These are phyloP conservation scores for Cheiracanthium punctorium DNA, from an alignment of 2,888 invertebrate species.

Conservation along the genomic window DNA sequence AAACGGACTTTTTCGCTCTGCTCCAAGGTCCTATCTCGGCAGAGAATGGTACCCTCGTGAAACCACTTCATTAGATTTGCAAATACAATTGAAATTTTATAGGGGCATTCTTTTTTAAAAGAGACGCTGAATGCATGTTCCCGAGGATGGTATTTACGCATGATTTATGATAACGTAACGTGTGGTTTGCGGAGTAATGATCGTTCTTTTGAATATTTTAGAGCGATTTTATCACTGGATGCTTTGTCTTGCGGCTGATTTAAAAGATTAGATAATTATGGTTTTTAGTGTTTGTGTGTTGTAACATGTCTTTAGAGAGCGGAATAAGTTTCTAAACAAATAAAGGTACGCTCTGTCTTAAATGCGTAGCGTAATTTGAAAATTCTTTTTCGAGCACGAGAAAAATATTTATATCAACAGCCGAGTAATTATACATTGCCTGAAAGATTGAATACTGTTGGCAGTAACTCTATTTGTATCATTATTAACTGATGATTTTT, in stretches of 20 bases:
- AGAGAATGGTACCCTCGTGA: background rate
- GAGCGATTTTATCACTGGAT: background rate
- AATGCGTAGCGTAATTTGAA: too few species aligned
- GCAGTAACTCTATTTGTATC: too few species aligned
- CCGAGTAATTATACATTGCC: too few species aligned
- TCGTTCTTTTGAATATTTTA: background rate
- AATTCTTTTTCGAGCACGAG: too few species aligned
- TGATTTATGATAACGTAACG: background rate
- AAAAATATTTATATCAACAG: too few species aligned
- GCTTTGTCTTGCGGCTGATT: background rate
- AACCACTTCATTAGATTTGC: constrained; percentile 35
- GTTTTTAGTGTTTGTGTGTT: background rate
- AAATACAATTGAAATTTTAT: constrained; percentile 36
- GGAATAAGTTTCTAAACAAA: too few species aligned
- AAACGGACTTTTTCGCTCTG: constrained; percentile 30
- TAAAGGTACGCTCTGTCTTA: too few species aligned
- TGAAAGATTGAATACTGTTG: too few species aligned
- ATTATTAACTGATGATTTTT: too few species aligned
- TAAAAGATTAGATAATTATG: background rate
- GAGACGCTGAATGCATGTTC: too few species aligned
- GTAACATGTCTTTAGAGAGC: background rate
- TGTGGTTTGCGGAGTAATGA: background rate
- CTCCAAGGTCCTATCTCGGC: constrained; percentile 30
- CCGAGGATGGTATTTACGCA: background rate
- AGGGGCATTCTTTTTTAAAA: constrained; percentile 7